Percentiles rank a stretch among this genome's conserved stretches.
Evolutionary conservation across 2,797 vertebrate genomes (phyloP).

Genomic region (Cyprinella venusta): DNA sequence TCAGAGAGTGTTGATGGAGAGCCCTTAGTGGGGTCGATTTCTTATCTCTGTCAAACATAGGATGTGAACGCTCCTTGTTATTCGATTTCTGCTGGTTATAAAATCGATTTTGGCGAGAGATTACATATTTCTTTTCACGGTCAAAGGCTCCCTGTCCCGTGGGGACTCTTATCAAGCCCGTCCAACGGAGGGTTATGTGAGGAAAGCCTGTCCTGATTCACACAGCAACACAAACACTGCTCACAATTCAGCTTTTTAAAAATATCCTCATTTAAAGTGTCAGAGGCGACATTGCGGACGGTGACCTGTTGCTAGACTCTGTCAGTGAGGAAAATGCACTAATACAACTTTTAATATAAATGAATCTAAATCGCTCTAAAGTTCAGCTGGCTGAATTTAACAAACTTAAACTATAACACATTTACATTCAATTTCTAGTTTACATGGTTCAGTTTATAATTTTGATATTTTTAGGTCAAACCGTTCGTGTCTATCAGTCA

Average conservation of each 20-base stretch:
- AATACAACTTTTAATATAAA: no score
- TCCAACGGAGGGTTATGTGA: conserved; percentile 23
- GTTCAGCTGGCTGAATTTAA: no score
- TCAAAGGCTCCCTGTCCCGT: conserved; percentile 53
- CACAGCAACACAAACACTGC: neutral
- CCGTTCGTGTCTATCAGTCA: no score
- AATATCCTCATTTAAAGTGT: neutral
- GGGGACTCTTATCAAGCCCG: conserved; percentile 63
- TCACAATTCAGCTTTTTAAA: neutral
- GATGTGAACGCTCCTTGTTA: conserved; percentile 61
- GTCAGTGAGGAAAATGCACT: neutral
- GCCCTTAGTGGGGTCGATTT: conserved; percentile 29
- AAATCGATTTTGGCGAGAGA: conserved; percentile 66
- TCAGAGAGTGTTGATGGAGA: conserved; percentile 55
- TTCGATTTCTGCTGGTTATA: conserved; percentile 51
- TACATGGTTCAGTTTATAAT: no score
- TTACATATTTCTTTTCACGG: conserved; percentile 57
- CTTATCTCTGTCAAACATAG: conserved; percentile 61
- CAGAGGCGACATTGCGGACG: neutral
- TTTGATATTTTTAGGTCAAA: no score
- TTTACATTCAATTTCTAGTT: no score
- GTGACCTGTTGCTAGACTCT: neutral
- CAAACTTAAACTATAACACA: no score
- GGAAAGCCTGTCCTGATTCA: conserved; percentile 31
- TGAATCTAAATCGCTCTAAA: no score